Base-by-base conservation (phyloP, 2,888 invertebrate genomes). In the Chymomyza procnemis region DNA sequence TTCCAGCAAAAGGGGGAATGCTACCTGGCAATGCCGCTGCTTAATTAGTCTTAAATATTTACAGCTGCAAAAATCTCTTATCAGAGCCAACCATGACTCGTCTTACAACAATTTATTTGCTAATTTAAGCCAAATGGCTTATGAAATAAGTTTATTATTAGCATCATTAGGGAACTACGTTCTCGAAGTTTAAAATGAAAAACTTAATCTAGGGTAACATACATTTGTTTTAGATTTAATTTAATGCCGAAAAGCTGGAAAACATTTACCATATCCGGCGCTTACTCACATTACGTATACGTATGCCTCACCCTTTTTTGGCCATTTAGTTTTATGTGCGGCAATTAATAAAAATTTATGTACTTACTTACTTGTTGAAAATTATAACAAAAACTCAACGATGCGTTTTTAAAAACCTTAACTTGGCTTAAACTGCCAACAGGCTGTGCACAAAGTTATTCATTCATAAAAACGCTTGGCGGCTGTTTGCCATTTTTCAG, bases 391-490 rank as follows among this genome's bases (percentile, higher is more conserved):
- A 63, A 54, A 67, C 64, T 26, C 57, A 82, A 58, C 73, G 61
- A 70, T 62, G 71, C 81, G 73, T 76, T 41, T 41, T 80, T 73
- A 82, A n/a, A n/a, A n/a, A 76, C 75, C 54, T 58, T 34, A 50
- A 72, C 16, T 50, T 50, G 16, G 47, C 47, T 16, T n/a, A n/a
- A 50, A 19, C 50, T 50, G 19, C 47, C 18, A 21, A 19, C 46
- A 18, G 57, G 6, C 18, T 18, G 52, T 71, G 69, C 79, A 64
- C 71, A 76, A 66, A 85, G 68, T 78, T 76, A 75, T 80, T 82
- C 81, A 85, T 82, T 85, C 85, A 82, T 82, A 78, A 82, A 71
- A 66, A 2, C 14, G 46, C n/a, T 41, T 41, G 34, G 34, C 34
- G 34, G 34, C 34, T 41, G 9, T 41, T 41, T 41, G 34, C 34